A percentile compares a stretch with the other conserved stretches of the same genome.
Conservation (phyloP, 2,113 vertebrate genomes). For the Sinocyclocheilus grahami region DNA sequence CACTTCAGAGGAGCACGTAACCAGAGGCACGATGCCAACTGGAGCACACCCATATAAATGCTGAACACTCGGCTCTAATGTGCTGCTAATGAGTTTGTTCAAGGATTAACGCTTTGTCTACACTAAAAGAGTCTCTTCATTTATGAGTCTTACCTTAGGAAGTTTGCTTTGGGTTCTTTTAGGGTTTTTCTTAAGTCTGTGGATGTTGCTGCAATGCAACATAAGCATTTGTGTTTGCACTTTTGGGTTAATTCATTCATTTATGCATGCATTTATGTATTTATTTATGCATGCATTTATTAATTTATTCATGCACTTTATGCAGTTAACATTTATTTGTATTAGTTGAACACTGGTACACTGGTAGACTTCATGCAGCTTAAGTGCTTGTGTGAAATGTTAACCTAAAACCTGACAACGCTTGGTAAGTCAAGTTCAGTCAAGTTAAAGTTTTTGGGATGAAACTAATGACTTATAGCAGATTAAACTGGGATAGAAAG, state of each 20-base stretch:
- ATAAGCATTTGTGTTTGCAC: neutral
- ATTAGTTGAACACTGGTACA: too few relatives aligned
- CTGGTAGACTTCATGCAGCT: neutral
- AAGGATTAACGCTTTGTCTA: neutral
- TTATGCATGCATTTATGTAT: too few relatives aligned
- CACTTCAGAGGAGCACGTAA: conserved; percentile 1
- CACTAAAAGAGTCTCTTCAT: neutral
- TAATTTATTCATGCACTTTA: too few relatives aligned
- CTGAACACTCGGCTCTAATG: neutral
- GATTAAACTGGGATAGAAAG: neutral
- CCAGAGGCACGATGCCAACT: neutral
- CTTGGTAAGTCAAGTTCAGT: neutral
- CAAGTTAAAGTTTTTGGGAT: too few relatives aligned
- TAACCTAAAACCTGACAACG: neutral
- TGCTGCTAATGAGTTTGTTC: conserved; percentile 10
- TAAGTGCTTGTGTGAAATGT: neutral
- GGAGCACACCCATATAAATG: neutral
- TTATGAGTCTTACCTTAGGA: neutral
- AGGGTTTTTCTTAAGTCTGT: neutral
- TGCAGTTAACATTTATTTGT: too few relatives aligned
- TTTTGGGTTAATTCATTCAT: neutral
- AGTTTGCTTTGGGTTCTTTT: neutral
- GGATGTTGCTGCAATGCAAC: neutral
- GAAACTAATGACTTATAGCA: neutral
- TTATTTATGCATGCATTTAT: too few relatives aligned